A percentile compares a stretch with the other conserved stretches of the same genome.
Evolutionary conservation across 92 coral and sea anemone genomes (phyloP).

Genomic region (Anthopleura xanthogrammica): DNA sequence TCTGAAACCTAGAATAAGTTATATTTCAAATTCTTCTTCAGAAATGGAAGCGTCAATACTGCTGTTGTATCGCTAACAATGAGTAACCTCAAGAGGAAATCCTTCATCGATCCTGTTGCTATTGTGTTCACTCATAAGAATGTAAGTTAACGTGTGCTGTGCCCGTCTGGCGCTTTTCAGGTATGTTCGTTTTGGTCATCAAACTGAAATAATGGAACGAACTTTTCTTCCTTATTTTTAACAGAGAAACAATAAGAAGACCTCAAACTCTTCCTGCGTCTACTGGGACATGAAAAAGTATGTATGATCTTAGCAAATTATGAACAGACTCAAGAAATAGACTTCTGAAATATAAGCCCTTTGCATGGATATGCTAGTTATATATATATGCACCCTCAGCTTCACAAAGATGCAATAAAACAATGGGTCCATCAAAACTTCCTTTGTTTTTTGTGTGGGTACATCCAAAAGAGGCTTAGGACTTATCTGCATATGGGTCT

Average conservation of each 20-base stretch:
- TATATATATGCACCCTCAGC: too few species aligned
- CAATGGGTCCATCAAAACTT: not conserved
- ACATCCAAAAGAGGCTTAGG: slow-evolving; percentile 1
- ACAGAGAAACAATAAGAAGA: not conserved
- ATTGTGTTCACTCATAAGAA: slow-evolving; percentile 54
- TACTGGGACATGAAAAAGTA: slow-evolving; percentile 55
- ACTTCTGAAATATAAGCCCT: too few species aligned
- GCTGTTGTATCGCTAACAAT: slow-evolving; percentile 82
- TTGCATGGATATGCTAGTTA: too few species aligned
- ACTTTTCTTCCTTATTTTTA: not conserved
- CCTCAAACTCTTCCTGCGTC: slow-evolving; percentile 34
- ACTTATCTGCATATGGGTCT: too few species aligned
- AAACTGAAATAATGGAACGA: not conserved
- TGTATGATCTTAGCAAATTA: not conserved
- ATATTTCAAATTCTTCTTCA: not conserved
- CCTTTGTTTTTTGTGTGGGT: not conserved
- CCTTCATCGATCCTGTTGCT: slow-evolving; percentile 69
- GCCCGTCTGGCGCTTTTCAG: not conserved
- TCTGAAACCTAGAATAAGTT: not conserved
- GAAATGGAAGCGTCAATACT: slow-evolving; percentile 53
- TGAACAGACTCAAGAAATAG: not conserved
- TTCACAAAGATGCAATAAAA: too few species aligned
- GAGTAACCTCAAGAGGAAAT: slow-evolving; percentile 53
- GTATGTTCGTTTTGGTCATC: too few species aligned
- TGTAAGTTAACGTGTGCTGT: slow-evolving; percentile 23